These are phyloP conservation scores for Electrona antarctica DNA, from an alignment of 2,113 vertebrate species.

Conservation along the genomic window DNA sequence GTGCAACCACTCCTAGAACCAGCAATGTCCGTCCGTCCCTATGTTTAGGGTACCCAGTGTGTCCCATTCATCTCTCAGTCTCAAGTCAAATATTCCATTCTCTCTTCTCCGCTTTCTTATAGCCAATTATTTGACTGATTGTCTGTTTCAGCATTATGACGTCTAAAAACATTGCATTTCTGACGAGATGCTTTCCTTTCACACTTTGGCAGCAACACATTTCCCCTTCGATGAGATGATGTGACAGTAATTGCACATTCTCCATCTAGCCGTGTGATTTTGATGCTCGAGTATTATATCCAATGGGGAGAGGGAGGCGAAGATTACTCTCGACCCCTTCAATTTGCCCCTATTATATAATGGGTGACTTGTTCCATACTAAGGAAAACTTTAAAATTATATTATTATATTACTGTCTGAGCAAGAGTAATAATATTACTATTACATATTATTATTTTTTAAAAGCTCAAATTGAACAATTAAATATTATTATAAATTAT, in stretches of 20 bases:
- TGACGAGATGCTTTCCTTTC: constrained; percentile 33
- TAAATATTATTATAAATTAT: too few species aligned
- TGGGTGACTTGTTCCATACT: constrained; percentile 17
- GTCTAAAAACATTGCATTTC: not conserved
- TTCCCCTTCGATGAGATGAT: constrained; percentile 47
- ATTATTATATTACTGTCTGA: too few species aligned
- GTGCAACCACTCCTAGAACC: too few species aligned
- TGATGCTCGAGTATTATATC: constrained; percentile 20
- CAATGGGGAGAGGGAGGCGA: constrained; percentile 12
- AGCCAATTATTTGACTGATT: constrained; percentile 48
- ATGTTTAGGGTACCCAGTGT: not conserved
- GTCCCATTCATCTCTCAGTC: constrained; percentile 1
- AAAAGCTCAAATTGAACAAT: too few species aligned
- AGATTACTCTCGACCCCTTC: constrained; percentile 49
- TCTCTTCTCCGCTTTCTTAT: constrained; percentile 16
- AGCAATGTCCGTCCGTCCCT: too few species aligned
- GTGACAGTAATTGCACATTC: constrained; percentile 51
- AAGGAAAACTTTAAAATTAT: constrained; percentile 1
- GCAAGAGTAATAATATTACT: too few species aligned
- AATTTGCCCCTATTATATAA: constrained; percentile 17
- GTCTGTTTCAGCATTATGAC: constrained; percentile 38
- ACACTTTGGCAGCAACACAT: constrained; percentile 42
- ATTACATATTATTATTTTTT: too few species aligned
- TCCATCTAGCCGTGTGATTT: constrained; percentile 25
- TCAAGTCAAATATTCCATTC: constrained; percentile 9